Conservation (phyloP, 2,113 vertebrate genomes). For the Lipotes vexillifer region DNA sequence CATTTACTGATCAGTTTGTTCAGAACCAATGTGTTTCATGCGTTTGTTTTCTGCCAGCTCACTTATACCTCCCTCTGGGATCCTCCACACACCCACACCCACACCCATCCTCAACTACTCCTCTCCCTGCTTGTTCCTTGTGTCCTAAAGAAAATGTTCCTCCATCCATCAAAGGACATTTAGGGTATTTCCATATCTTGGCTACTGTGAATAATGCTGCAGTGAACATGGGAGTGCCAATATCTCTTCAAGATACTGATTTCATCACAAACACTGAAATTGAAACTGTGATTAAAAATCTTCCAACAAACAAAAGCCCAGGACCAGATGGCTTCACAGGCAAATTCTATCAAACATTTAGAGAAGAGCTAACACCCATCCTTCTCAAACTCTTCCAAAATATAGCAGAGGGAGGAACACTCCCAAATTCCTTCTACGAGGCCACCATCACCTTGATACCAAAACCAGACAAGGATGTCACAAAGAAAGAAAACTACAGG, state of each 20-base stretch:
- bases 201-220: neutral
- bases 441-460: too few species aligned
- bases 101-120: neutral
- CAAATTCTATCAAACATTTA: too few species aligned
- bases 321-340: too few species aligned
- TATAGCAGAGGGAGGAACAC: too few species aligned
- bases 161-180: neutral
- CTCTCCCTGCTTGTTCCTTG: neutral
- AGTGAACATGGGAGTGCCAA: neutral
- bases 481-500: too few species aligned
- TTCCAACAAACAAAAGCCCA: too few species aligned
- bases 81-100: neutral
- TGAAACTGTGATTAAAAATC: too few species aligned
- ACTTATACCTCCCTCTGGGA: neutral
- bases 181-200: neutral
- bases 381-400: too few species aligned
- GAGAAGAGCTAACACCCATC: too few species aligned
- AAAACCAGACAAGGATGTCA: too few species aligned
- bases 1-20: neutral
- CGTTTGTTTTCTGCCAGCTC: neutral
- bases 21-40: neutral
- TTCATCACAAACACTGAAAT: too few species aligned
- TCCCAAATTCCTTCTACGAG: too few species aligned
- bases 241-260: neutral
- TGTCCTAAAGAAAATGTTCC: neutral